Conservation (phyloP, 2,797 vertebrate species). For the Channa striata region DNA sequence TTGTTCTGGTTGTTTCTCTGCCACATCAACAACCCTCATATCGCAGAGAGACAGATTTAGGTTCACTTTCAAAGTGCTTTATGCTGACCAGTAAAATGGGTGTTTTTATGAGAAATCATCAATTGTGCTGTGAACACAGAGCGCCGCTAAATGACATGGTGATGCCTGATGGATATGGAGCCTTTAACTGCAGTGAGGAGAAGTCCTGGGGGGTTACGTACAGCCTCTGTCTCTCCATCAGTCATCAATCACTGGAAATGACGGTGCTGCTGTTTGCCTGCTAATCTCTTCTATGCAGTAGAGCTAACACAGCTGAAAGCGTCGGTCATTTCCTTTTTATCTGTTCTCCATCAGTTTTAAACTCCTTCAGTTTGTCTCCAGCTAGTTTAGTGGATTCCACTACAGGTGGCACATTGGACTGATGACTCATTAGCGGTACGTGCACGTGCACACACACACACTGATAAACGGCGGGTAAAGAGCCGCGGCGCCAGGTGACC, state of each 20-base stretch:
- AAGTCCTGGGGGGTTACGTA: slow-evolving; percentile 18
- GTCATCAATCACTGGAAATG: slow-evolving; percentile 18
- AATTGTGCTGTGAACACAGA: neutral
- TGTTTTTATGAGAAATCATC: neutral
- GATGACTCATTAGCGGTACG: slow-evolving; percentile 40
- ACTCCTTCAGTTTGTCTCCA: slow-evolving; percentile 15
- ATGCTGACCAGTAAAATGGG: neutral
- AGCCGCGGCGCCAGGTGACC: slow-evolving; percentile 52
- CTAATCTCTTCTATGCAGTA: slow-evolving; percentile 4
- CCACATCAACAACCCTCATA: neutral
- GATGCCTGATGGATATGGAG: slow-evolving; percentile 17
- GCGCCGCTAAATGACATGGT: neutral
- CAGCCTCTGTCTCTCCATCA: slow-evolving; percentile 2
- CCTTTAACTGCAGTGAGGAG: neutral
- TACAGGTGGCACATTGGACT: slow-evolving; percentile 27
- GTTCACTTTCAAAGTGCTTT: neutral
- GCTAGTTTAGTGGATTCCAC: slow-evolving; percentile 48
- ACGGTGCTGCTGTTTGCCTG: neutral
- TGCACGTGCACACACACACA: slow-evolving; percentile 14
- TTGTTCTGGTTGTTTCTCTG: neutral
- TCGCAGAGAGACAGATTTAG: neutral
- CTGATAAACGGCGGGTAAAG: slow-evolving; percentile 36
- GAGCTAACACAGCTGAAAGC: neutral
- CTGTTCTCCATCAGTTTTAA: neutral
- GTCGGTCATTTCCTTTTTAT: slow-evolving; percentile 13